Base-by-base conservation (phyloP, 2,113 vertebrate genomes). In the Carollia perspicillata region DNA sequence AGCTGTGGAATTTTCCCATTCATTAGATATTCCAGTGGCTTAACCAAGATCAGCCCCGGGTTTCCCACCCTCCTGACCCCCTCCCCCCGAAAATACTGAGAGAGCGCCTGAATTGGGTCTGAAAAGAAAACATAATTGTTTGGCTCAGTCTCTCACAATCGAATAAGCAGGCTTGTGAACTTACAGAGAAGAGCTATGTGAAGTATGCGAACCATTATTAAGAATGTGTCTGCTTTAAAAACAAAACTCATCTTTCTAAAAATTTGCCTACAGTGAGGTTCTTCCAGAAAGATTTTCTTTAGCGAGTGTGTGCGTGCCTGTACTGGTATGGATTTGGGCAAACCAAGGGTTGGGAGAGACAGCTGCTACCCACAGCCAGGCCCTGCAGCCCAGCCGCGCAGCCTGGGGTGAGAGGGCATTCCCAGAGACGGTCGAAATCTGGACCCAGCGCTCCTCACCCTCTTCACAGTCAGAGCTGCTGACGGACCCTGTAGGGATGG, bases 1-100 rank as follows among this genome's bases (percentile, higher is more conserved):
- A 37, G 55, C 84, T 96, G 74, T 79, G 60, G 58, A 90, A 94
- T 95, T 87, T 90, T 94, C 60, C 69, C 75, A 87, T 44, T 93
- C 78, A 20, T 58, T 77, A 84, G 40, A 9, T 92, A 35, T n/a
- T 79, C 75, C 65, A 58, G 9, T 89, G 65, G 14, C 84, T 85
- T 93, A 84, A 69, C 51, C 47, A 78, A 68, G 26, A 55, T n/a
- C 26, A 87, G 75, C 35, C 37, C 23, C 12, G 13, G 37, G 40
- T 3, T 51, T 30, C 16, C 33, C 5, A 11, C 33, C 14, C 26
- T 28, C 28, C 28, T 20, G 5, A 10, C 11, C 44, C 72, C 44
- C 71, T 14, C 5, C 55, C 2, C 0, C 12, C 60, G 47, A 63
- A 87, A 53, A 87, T 65, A 58, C 69, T 93, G 74, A 80, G 81